These are phyloP conservation scores for Pampusana beccarii DNA, from an alignment of 2,113 vertebrate genomes.

Conservation along the genomic window DNA sequence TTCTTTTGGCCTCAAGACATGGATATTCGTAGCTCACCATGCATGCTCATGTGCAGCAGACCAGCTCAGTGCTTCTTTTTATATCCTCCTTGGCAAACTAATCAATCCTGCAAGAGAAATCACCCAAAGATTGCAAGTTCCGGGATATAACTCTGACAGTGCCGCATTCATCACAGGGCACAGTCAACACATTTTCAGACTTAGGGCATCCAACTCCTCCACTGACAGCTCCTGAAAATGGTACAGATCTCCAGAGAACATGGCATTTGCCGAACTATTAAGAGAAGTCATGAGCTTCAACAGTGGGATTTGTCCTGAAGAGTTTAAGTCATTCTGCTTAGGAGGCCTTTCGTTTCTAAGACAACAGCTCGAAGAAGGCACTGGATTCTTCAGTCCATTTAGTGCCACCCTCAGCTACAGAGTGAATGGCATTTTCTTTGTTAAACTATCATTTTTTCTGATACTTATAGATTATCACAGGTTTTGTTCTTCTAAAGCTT, in stretches of 20 bases:
- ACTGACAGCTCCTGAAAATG: neutral
- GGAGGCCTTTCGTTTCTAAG: neutral
- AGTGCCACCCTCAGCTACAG: neutral
- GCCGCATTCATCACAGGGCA: neutral
- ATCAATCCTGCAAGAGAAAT: neutral
- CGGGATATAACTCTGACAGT: neutral
- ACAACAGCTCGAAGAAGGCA: neutral
- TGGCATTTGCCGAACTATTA: neutral
- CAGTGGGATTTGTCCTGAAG: neutral
- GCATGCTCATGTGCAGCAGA: neutral
- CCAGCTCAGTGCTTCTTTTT: neutral
- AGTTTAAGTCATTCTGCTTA: neutral
- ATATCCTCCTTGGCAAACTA: neutral
- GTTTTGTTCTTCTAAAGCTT: neutral
- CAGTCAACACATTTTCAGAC: fast-evolving
- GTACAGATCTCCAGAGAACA: fast-evolving
- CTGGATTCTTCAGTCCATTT: neutral
- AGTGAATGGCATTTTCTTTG: neutral
- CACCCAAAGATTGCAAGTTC: neutral
- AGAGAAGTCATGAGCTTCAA: neutral
- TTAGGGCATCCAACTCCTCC: neutral
- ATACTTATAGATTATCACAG: neutral
- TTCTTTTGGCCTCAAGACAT: neutral
- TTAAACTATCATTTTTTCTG: neutral
- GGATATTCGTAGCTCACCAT: neutral